phyloP scores from a whole-genome alignment of 2,888 invertebrate species.

The Apomyelois bistriatella region DNA sequence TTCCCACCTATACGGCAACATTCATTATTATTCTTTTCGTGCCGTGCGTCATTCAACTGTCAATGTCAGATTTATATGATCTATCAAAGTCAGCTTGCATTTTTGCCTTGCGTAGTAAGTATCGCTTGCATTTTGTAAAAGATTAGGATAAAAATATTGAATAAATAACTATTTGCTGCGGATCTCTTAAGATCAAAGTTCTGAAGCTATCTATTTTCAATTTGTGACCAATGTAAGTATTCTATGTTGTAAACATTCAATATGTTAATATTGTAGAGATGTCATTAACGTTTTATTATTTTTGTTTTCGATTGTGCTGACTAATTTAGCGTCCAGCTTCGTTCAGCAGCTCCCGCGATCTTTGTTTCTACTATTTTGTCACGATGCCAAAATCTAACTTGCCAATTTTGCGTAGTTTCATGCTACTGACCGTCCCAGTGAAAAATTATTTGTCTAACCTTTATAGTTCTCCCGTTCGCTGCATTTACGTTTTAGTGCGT shows the following conservation, averaged over 20 bases:
- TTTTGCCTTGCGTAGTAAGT: slow-evolving; percentile 15
- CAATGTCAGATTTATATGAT: too few relatives aligned
- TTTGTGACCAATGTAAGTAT: slow-evolving; percentile 24
- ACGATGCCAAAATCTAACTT: slow-evolving; percentile 29
- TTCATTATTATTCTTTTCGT: too few relatives aligned
- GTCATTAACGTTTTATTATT: slow-evolving; percentile 28
- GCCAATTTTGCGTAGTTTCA: slow-evolving; percentile 15
- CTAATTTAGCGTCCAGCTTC: slow-evolving; percentile 36
- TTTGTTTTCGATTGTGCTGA: slow-evolving; percentile 46
- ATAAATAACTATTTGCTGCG: slow-evolving; percentile 25
- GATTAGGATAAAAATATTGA: slow-evolving; percentile 30
- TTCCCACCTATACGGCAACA: too few relatives aligned
- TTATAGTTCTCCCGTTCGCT: neutral
- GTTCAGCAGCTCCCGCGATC: slow-evolving; percentile 16
- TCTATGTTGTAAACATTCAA: slow-evolving; percentile 6
- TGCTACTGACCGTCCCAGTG: neutral
- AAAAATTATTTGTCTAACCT: slow-evolving; percentile 9
- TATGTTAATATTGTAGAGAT: neutral
- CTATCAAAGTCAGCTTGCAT: slow-evolving; percentile 8
- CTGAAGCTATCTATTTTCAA: slow-evolving; percentile 17
- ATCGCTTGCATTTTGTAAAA: slow-evolving; percentile 19
- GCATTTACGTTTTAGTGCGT: neutral
- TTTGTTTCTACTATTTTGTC: slow-evolving; percentile 29
- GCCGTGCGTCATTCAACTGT: too few relatives aligned
- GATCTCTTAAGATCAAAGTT: slow-evolving; percentile 19